Evolutionary conservation across 2,888 invertebrate species (phyloP), one percentile per base, ranked within the genome.

Genomic region (Atrina japonica): DNA sequence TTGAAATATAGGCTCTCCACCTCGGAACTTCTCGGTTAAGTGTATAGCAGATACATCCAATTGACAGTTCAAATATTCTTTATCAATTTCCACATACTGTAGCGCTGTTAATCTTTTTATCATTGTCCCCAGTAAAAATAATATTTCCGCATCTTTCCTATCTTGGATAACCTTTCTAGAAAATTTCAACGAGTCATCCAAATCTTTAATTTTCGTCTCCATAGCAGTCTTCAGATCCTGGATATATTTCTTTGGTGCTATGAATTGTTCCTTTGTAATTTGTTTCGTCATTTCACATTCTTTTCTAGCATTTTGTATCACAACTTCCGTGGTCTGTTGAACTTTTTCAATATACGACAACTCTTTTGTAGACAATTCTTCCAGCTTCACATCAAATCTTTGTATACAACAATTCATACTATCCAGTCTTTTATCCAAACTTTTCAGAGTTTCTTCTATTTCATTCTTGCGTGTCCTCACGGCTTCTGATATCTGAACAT

Each of bases 121-220:
- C 29, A 60, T 29, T 18, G 29, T 29, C 3, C n/a, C 29, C 29
- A 43, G 29, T 45, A 60, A 27, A 18, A 25, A 2, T 7, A 60
- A 30, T 29, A 60, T 30, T 14, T 60, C 60, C 11, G 29, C 45
- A 45, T 47, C 60, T 3, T 14, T 29, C n/a, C 60, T 45, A 18
- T 45, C 29, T 60, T 18, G 23, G 5, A 60, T n/a, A n/a, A 60
- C 45, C 6, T 47, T 60, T 16, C 21, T 45, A 27, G 45, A 60
- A 60, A 60, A 30, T 3, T 25, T 21, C 21, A 29, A n/a, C 0
- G 60, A 29, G 6, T 60, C 60, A 7, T 60, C 9, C 0, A 60
- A 11, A 5, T 27, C 18, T 11, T 60, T 60, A 7, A 27, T 60
- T 27, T 47, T 18, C 7, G 1, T 18, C 3, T 29, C 45, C 0